Base-by-base conservation (phyloP, 2,797 vertebrate genomes). In the Lithobates pipiens region DNA sequence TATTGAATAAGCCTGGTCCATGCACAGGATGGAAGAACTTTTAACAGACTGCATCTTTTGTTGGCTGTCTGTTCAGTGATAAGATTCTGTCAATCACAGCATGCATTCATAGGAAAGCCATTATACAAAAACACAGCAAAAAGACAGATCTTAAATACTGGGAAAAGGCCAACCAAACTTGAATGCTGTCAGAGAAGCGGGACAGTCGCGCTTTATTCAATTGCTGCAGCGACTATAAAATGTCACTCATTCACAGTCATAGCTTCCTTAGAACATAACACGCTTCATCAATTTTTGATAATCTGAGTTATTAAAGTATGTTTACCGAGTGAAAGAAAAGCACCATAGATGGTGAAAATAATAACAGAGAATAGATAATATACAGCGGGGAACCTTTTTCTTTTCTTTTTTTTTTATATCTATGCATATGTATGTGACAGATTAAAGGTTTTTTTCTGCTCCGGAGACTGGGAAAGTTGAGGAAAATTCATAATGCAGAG, bases 81-180 rank as follows among this genome's bases (percentile, higher is more conserved):
- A 93, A 93, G 90, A 94, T 92, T 91, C 92, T 94, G 92, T 93
- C 94, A 93, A 76, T 94, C 93, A 94, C 91, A 90, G 88, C 36
- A 86, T 86, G 79, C 88, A 93, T 93, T 93, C 90, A 89, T 90
- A 88, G 91, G 89, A 91, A 93, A 91, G 82, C 91, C 91, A 91
- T 93, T 93, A 94, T 88, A 70, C 23, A 79, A 76, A 83, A 86
- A 86, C 80, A 86, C 25, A 70, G 85, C 25, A 80, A 82, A 76
- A 77, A 92, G 88, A 82, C 89, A 90, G 88, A 90, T 92, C 90
- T 90, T 92, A 84, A 88, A 90, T 88, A 88, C 89, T 91, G 89
- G 91, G 91, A 91, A 93, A 93, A 93, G 92, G 91, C 85, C 92
- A 92, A 90, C 92, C 89, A 89, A 92, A 93, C 93, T 90, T 91